These are phyloP conservation scores for Dicranocentrus wangi DNA, from an alignment of 2,888 invertebrate species.

Conservation along the genomic window DNA sequence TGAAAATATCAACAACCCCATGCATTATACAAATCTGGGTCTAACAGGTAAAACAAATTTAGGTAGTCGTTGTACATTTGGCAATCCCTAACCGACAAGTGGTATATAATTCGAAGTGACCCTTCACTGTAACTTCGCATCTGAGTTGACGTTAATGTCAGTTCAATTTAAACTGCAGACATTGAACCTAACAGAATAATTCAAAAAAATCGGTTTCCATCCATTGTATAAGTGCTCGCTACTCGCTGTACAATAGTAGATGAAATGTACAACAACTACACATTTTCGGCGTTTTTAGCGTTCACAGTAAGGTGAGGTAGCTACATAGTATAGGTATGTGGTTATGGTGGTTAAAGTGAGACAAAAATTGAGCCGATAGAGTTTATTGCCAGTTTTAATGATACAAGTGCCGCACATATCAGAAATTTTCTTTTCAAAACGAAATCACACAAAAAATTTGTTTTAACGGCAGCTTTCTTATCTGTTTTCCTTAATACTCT, in stretches of 20 bases:
- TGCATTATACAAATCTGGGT: no score
- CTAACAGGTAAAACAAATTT: no score
- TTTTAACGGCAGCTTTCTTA: constrained; percentile 28
- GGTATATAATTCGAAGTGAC: constrained; percentile 28
- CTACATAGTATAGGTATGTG: constrained; percentile 23
- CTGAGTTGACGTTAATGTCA: constrained; percentile 5
- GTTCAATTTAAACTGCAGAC: constrained; percentile 24
- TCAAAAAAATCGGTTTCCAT: constrained; percentile 20
- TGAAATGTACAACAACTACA: constrained; percentile 18
- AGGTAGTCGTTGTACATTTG: no score
- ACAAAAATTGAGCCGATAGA: constrained; percentile 51
- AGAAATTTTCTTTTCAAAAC: constrained; percentile 12
- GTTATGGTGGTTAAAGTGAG: constrained; percentile 58
- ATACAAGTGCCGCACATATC: constrained; percentile 42
- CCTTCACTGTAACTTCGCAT: constrained; percentile 8
- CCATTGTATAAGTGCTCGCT: constrained; percentile 28
- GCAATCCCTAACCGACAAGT: no score
- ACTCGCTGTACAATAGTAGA: no score
- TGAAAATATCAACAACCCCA: no score
- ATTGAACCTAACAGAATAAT: constrained; percentile 32
- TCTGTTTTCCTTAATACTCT: constrained; percentile 14
- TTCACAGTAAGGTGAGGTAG: constrained; percentile 19
- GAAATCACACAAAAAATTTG: constrained; percentile 12
- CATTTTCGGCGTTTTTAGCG: no score
- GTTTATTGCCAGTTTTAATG: constrained; percentile 48